Base-by-base conservation (phyloP, 2,113 vertebrate species). In the Canis aureus region DNA sequence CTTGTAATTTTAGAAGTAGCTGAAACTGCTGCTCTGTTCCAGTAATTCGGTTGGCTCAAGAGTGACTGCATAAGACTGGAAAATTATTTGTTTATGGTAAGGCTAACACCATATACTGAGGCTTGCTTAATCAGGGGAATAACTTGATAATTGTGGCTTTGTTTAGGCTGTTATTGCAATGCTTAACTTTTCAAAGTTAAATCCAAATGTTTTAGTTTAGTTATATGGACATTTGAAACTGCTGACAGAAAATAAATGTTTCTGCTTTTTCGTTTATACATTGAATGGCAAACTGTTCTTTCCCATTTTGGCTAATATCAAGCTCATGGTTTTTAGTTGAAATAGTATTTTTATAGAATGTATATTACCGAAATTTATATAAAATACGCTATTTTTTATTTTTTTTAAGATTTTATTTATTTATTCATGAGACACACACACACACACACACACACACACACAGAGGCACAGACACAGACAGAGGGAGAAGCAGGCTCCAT, bases 1-100 rank as follows among this genome's bases (percentile, higher is more conserved):
- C n/a, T 74, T 92, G 62, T 89, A 89, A 85, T 94, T 92, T 94
- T 82, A 97, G 87, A 95, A 73, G 91, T 57, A 79, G 90, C 74
- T 86, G 60, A 91, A 85, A 90, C 80, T 95, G 53, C 85, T 91
- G 17, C 53, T 74, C 7, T 96, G 69, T 38, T 64, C 35, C 55
- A 71, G 1, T 84, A 89, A 81, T 91, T 82, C 51, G 53, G 6
- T 32, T 73, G 43, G 73, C 57, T 93, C 32, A 49, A 62, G 74
- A 90, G 59, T 71, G 66, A 85, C 53, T 91, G 60, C 17, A 20
- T 69, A 84, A 10, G 53, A 74, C 69, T 89, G 32, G 17, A 97
- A 5, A 69, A 71, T 91, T 83, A 53, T 49, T 94, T 95, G 27
- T 86, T 90, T 81, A 76, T 96, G 35, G 43, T 62, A 79, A 92